phyloP scores from a whole-genome alignment of 1,140 invertebrate genomes.

The Odontomachus brunneus region DNA sequence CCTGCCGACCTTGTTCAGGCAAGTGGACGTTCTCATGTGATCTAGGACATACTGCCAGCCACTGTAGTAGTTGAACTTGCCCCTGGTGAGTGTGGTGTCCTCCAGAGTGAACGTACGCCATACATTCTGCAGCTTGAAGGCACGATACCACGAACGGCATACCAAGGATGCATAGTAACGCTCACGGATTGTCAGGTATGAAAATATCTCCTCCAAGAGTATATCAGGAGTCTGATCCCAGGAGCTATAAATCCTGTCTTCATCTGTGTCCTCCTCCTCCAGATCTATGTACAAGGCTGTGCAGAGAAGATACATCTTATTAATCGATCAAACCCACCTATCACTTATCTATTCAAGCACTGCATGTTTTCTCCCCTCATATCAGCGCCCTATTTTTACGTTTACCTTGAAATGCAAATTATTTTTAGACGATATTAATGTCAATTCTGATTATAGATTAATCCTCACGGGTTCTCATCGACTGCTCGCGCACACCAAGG shows the following conservation, averaged over 20 bases:
- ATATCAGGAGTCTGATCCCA: slow-evolving; percentile 92
- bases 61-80: slow-evolving; percentile 93
- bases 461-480: background rate
- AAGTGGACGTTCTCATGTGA: slow-evolving; percentile 90
- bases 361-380: slow-evolving; percentile 4
- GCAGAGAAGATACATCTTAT: slow-evolving; percentile 53
- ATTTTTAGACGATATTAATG: slow-evolving; percentile 57
- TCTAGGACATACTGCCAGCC: slow-evolving; percentile 93
- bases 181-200: slow-evolving; percentile 89
- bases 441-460: slow-evolving; percentile 12
- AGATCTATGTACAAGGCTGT: slow-evolving; percentile 88
- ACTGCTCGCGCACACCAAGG: background rate
- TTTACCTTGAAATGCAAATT: slow-evolving; percentile 44
- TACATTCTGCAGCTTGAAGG: slow-evolving; percentile 91
- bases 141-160: slow-evolving; percentile 89
- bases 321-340: background rate
- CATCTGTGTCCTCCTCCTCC: slow-evolving; percentile 85
- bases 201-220: slow-evolving; percentile 92
- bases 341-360: background rate
- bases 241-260: slow-evolving; percentile 84
- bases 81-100: slow-evolving; percentile 90
- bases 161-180: slow-evolving; percentile 92
- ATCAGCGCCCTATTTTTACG: slow-evolving; percentile 43
- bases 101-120: slow-evolving; percentile 91
- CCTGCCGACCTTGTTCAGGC: slow-evolving; percentile 89